A percentile compares a stretch with the other conserved stretches of the same genome.
Conservation (phyloP, 2,888 invertebrate genomes). For the Tyria jacobaeae region DNA sequence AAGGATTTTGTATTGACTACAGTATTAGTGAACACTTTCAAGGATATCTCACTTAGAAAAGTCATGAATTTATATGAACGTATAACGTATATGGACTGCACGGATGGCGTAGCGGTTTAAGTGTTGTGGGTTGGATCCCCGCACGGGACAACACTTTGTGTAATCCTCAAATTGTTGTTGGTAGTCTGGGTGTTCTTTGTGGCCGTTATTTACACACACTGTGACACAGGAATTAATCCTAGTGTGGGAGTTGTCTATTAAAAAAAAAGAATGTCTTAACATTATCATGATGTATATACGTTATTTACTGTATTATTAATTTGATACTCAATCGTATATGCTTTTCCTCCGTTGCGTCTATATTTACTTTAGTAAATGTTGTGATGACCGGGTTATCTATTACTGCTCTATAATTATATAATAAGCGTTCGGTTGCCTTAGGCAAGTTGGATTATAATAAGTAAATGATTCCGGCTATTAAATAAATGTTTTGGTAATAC, state of each 20-base stretch:
- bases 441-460: not conserved
- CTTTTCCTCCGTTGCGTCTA: not conserved
- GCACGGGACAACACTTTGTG: no score
- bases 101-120: no score
- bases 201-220: no score
- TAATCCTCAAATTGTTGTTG: no score
- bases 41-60: not conserved
- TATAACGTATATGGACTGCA: no score
- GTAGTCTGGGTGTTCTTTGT: no score
- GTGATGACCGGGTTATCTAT: not conserved
- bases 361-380: not conserved
- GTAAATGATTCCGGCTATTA: not conserved
- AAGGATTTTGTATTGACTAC: not conserved
- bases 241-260: no score
- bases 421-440: not conserved
- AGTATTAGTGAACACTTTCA: not conserved
- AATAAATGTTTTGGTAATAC: not conserved
- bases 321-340: not conserved
- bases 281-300: not conserved
- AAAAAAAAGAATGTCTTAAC: no score
- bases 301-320: not conserved
- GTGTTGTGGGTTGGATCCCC: no score
- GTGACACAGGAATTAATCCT: no score
- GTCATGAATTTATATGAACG: not conserved
- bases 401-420: not conserved